Conservation (phyloP, 2,888 invertebrate species). For the Rhagonycha lutea region DNA sequence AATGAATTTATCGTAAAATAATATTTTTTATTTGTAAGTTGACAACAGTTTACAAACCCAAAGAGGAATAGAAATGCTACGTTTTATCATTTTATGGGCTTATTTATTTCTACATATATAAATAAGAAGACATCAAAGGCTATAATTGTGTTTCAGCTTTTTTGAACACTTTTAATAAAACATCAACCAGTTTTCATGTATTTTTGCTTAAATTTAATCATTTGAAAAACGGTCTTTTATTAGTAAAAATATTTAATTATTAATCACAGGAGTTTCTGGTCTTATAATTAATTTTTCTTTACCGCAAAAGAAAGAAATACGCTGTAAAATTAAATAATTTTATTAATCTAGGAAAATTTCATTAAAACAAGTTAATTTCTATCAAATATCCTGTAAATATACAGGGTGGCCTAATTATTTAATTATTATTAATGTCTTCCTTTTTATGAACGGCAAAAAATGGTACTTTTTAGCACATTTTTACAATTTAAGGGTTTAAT, state of each 20-base stretch:
- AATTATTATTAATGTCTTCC: too few relatives aligned
- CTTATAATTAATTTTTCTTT: background rate
- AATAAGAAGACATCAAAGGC: slow-evolving; percentile 25
- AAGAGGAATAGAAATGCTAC: slow-evolving; percentile 8
- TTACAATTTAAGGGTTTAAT: too few relatives aligned
- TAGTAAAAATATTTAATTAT: background rate
- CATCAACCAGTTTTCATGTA: background rate
- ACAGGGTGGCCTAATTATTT: too few relatives aligned
- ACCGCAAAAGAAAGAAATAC: too few relatives aligned
- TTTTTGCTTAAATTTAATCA: background rate
- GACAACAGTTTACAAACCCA: slow-evolving; percentile 21
- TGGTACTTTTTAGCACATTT: too few relatives aligned
- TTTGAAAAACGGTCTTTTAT: background rate
- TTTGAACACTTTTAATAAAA: background rate
- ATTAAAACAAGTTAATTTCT: too few relatives aligned
- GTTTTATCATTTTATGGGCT: slow-evolving; percentile 9
- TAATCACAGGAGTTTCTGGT: background rate
- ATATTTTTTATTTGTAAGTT: slow-evolving; percentile 9
- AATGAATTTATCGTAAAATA: slow-evolving; percentile 17
- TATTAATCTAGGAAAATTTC: too few relatives aligned
- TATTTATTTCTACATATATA: slow-evolving; percentile 16
- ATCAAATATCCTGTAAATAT: too few relatives aligned
- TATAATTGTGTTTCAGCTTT: slow-evolving; percentile 7
- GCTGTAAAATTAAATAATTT: too few relatives aligned
- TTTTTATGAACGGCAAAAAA: too few relatives aligned